Conservation (phyloP, 2,113 vertebrate species). For the Paradoxurus hermaphroditus region DNA sequence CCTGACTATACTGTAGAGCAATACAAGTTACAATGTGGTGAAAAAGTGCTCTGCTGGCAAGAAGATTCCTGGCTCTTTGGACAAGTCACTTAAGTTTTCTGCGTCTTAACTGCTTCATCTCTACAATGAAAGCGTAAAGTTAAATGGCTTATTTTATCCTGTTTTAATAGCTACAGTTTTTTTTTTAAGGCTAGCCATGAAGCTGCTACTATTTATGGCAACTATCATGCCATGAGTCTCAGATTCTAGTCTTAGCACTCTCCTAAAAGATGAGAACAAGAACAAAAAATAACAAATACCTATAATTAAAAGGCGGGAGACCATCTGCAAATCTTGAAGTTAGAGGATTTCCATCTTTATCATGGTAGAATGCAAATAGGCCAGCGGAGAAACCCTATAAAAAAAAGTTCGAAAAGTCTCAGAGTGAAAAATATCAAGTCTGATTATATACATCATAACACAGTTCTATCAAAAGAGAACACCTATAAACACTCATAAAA, state of each 20-base stretch:
- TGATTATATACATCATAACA: neutral
- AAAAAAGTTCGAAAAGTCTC: slow-evolving; percentile 55
- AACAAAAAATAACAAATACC: slow-evolving; percentile 80
- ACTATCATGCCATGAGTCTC: neutral
- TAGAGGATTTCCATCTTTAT: slow-evolving; percentile 93
- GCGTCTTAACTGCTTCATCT: neutral
- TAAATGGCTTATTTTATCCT: neutral
- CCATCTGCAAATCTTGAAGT: slow-evolving; percentile 93
- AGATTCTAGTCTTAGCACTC: neutral
- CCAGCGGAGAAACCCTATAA: slow-evolving; percentile 97
- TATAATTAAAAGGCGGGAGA: slow-evolving; percentile 95
- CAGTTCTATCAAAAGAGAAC: neutral
- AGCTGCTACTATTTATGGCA: neutral
- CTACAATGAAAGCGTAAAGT: neutral
- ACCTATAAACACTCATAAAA: neutral
- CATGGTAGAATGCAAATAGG: slow-evolving; percentile 96
- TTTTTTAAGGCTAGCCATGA: neutral
- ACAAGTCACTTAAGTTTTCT: neutral
- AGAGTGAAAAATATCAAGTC: neutral
- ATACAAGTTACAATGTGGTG: neutral
- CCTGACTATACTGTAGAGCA: neutral
- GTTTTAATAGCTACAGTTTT: neutral
- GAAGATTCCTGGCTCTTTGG: neutral
- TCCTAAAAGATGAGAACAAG: neutral
- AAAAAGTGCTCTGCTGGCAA: neutral